phyloP scores from a whole-genome alignment of 2,888 invertebrate genomes.

The Zele albiditarsus region DNA sequence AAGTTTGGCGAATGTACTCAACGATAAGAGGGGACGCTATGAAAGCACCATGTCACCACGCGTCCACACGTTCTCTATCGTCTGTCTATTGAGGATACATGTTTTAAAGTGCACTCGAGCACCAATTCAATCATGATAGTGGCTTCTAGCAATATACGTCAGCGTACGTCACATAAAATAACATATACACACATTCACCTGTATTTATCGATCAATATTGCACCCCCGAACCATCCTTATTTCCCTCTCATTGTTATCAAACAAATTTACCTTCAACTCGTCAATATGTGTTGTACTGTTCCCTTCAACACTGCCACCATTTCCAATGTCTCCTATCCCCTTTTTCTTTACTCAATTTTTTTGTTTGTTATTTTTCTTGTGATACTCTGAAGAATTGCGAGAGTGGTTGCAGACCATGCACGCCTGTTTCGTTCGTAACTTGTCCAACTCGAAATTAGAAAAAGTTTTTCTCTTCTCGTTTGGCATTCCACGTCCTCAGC shows the following conservation, averaged over 20 bases:
- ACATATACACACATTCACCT: background rate
- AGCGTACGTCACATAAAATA: conserved; percentile 21
- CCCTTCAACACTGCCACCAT: background rate
- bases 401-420: conserved; percentile 24
- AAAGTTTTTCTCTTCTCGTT: conserved; percentile 35
- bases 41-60: background rate
- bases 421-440: conserved; percentile 31
- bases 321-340: background rate
- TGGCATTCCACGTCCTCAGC: conserved; percentile 28
- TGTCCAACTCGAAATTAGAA: conserved; percentile 41
- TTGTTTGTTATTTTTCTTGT: background rate
- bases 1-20: background rate
- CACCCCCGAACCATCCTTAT: background rate
- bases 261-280: conserved; percentile 16
- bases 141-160: conserved; percentile 15
- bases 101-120: conserved; percentile 50
- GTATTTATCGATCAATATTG: conserved; percentile 37
- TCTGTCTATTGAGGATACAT: conserved; percentile 24
- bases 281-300: conserved; percentile 13
- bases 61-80: background rate
- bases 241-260: background rate
- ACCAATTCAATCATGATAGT: conserved; percentile 47
- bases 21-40: background rate
- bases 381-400: conserved; percentile 26
- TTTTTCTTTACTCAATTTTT: background rate